Evolutionary conservation across 2,888 invertebrate species (phyloP), one percentile per base, ranked within the genome.

Genomic region (Criorhina ranunculi): DNA sequence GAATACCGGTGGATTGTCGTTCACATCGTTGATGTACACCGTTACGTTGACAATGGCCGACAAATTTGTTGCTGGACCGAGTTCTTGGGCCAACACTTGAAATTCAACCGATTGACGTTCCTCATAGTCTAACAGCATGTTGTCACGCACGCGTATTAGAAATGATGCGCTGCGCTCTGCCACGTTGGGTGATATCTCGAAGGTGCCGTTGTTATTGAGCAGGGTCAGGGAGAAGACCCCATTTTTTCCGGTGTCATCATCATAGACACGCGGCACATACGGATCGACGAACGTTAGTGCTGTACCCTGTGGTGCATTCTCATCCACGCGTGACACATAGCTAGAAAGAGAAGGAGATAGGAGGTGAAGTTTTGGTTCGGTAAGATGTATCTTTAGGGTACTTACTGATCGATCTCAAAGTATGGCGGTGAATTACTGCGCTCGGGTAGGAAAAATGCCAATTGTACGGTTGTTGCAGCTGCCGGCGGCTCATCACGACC

Each of bases 1-100:
- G 89, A 98, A 98, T 79, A 94, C 92, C 0, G 98, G 98, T 31
- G 95, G 93, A 91, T 98, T 97, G 90, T 98, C 98, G 89, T 98
- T 98, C 7, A 95, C 93, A 89, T 98, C 98, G 86, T 95, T 95
- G 29, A 98, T 92, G 88, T 96, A 95, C 9, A 98, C 96, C 0
- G 95, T 95, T 0, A 97, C 95, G 85, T 95, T 95, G 6, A 96
- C 96, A 60, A 93, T 93, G 3, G 94, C 94, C 64, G 96, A 95
- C 59, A 96, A 92, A 90, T 96, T 96, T 55, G 95, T 95, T 29
- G 94, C 94, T 87, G 95, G 95, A 44, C 95, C 96, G 40, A 97
- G 93, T 91, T 97, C 97, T 92, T 95, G 95, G 11, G 97, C 97
- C 75, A 96, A 92, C 91, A 96, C 95, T 93, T 95, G 95, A 91